Percentiles rank a stretch among this genome's conserved stretches.
These are phyloP conservation scores for Saturnia pavonia DNA, from an alignment of 2,888 invertebrate species.

Conservation along the genomic window DNA sequence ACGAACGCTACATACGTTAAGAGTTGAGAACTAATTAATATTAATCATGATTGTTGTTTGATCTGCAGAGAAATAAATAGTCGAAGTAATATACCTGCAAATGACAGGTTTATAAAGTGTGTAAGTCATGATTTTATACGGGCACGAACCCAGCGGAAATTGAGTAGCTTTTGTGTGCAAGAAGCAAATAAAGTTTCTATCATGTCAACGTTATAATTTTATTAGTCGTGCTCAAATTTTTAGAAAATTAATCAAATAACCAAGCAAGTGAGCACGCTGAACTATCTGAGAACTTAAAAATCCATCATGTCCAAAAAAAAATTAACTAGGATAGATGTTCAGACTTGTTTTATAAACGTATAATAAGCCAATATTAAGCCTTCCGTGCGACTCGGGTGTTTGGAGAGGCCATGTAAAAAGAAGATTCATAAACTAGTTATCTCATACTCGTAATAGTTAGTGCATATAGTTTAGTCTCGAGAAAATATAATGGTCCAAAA, in stretches of 20 bases:
- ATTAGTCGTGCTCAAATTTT: background rate
- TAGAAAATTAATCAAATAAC: background rate
- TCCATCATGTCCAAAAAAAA: background rate
- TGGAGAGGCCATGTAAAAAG: too few relatives aligned
- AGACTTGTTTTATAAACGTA: background rate
- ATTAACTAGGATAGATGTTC: background rate
- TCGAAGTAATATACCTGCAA: background rate
- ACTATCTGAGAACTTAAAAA: background rate
- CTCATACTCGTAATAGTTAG: too few relatives aligned
- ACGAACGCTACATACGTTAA: background rate
- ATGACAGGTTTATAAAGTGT: conserved; percentile 4
- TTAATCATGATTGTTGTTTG: background rate
- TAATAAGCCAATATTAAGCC: too few relatives aligned
- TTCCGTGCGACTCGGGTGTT: too few relatives aligned
- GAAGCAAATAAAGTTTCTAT: conserved; percentile 7
- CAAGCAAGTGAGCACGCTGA: background rate
- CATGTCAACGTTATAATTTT: background rate
- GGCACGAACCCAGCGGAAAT: background rate
- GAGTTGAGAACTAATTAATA: background rate
- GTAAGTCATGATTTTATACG: conserved; percentile 1
- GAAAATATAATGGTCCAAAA: too few relatives aligned
- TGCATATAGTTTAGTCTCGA: too few relatives aligned
- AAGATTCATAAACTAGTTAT: too few relatives aligned
- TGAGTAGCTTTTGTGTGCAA: conserved; percentile 1
- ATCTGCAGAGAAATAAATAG: background rate